Percentiles rank a stretch among this genome's conserved stretches.
Conservation (phyloP, 2,797 vertebrate species). For the Ceryle rudis region DNA sequence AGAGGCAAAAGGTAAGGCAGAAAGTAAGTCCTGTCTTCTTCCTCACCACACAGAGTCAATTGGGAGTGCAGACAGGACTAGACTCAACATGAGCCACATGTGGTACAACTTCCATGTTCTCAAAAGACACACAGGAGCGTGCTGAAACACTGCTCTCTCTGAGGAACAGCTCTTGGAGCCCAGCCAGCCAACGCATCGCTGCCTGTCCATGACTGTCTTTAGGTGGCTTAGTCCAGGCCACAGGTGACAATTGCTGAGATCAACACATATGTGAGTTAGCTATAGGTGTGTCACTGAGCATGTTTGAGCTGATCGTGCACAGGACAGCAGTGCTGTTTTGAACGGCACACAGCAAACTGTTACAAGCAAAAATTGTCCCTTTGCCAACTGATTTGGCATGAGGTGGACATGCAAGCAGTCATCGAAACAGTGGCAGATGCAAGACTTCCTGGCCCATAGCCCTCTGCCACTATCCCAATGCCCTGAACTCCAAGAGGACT, state of each 20-base stretch:
- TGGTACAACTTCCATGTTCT: accelerated
- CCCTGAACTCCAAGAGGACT: neutral
- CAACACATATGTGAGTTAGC: accelerated
- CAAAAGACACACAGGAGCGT: neutral
- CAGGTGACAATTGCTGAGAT: accelerated
- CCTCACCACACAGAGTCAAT: accelerated
- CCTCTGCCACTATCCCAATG: neutral
- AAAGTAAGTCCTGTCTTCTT: neutral
- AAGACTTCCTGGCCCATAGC: neutral
- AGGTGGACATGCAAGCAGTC: neutral
- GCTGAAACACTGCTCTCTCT: neutral
- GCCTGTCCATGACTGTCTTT: neutral
- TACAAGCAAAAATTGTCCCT: neutral
- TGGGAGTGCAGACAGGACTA: neutral
- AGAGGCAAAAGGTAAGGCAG: neutral
- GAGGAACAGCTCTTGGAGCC: neutral
- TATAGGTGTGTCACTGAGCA: accelerated
- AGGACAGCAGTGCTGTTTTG: neutral
- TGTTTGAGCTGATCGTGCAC: accelerated
- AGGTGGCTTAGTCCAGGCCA: neutral
- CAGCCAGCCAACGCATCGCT: neutral
- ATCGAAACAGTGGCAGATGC: neutral
- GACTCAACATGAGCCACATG: neutral
- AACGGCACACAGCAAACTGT: neutral
- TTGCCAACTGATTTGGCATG: neutral